A percentile compares a stretch with the other conserved stretches of the same genome.
phyloP scores from a whole-genome alignment of 2,797 vertebrate species.

The Pantherophis alleghaniensis region DNA sequence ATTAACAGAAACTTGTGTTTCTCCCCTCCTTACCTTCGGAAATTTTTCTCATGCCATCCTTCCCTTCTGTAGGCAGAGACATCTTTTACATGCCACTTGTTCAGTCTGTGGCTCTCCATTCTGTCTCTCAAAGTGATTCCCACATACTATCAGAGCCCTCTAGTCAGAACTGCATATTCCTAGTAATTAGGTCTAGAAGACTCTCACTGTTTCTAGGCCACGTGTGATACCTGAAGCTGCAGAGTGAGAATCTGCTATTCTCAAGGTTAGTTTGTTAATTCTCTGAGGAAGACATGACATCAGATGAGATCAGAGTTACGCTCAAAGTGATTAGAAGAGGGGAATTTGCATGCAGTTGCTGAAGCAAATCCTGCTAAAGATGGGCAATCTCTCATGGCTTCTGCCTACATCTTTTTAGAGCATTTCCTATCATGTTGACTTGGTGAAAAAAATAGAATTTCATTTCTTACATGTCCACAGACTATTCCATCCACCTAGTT shows the following conservation, averaged over 20 bases:
- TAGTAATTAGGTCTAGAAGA: not conserved
- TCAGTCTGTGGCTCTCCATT: not conserved
- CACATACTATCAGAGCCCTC: not conserved
- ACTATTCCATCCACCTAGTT: not conserved
- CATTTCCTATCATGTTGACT: not conserved
- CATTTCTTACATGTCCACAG: not conserved
- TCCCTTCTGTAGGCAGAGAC: not conserved
- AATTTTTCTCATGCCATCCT: not conserved
- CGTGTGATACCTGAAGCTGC: not conserved
- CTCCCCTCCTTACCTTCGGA: not conserved
- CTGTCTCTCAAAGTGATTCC: not conserved
- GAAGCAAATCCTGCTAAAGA: not conserved
- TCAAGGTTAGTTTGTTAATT: not conserved
- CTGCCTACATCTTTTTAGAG: not conserved
- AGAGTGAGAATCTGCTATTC: not conserved
- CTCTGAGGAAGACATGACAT: not conserved
- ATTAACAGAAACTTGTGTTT: not conserved
- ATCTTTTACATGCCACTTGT: not conserved
- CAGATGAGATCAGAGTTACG: not conserved
- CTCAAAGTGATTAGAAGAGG: not conserved
- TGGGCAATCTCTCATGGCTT: too few species aligned
- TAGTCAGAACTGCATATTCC: not conserved
- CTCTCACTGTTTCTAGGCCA: not conserved
- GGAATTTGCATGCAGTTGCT: not conserved
- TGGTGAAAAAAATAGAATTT: not conserved